Base-by-base conservation (phyloP, 2,113 vertebrate genomes). In the Lepus americanus region DNA sequence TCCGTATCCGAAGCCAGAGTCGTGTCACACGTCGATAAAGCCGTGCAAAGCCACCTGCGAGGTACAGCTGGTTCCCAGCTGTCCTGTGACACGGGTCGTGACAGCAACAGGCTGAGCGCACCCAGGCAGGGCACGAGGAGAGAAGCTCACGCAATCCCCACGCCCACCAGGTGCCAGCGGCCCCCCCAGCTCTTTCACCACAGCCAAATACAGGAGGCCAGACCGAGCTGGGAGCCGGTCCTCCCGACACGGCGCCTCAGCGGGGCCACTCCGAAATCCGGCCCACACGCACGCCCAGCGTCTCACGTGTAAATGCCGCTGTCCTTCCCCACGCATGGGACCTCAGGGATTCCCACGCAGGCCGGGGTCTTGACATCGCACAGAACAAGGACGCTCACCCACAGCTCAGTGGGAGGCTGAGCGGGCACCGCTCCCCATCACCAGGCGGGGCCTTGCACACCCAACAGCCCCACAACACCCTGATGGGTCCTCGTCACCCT, bases 261-360 rank as follows among this genome's bases (percentile, higher is more conserved):
- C 88, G 44, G 23, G 80, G 53, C 55, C 72, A 72, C 63, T 49
- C 76, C 11, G 13, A 67, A 80, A 36, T 36, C 63, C 70, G 36
- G 2, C 0, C 66, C 33, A 11, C 69, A n/a, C 6, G 1, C 76
- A 94, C 66, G 67, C 69, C 72, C n/a, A 0, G 19, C 0, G 25
- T 74, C 27, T 31, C 78, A 78, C 59, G 69, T 31, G 67, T 76
- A 72, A 92, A 74, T 25, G n/a, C 33, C 31, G 17, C 82, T n/a
- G 20, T 91, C 84, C 53, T 59, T 49, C 55, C 78, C 78, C 53
- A 3, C 8, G 39, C 9, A 29, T 95, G 79, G 88, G 95, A 94
- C 96, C 88, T 90, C 87, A 25, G 72, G 22, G 76, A 92, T 97
- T 95, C 91, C 94, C 67, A 97, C 97, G 96, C 96, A 97, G 96